Conservation (phyloP, 2,113 vertebrate genomes). For the Onychorhynchus coronatus region DNA sequence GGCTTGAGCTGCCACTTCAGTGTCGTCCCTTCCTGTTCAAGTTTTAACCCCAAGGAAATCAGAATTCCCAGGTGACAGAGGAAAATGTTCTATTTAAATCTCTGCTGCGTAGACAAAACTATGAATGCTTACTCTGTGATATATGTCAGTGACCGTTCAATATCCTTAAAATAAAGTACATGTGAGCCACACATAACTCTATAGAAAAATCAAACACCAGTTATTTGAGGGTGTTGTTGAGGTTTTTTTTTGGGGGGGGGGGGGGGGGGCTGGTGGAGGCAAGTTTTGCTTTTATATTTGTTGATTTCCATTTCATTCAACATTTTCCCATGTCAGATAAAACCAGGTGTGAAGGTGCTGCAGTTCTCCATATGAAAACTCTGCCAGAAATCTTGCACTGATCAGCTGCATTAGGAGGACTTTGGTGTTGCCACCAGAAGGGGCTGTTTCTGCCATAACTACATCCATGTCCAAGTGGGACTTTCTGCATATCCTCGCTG, state of each 20-base stretch:
- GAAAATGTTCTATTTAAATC: not conserved
- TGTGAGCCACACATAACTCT: not conserved
- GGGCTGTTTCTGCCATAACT: not conserved
- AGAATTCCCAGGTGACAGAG: not conserved
- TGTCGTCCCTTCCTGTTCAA: not conserved
- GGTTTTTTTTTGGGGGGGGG: not conserved
- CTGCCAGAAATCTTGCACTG: not conserved
- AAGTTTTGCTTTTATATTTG: not conserved
- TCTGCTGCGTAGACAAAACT: not conserved
- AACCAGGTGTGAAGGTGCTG: not conserved
- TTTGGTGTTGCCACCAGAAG: not conserved
- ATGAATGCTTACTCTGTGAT: not conserved
- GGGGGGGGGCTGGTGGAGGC: too few relatives aligned
- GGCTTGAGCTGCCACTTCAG: not conserved
- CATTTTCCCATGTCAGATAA: not conserved
- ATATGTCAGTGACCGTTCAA: not conserved
- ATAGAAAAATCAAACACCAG: not conserved
- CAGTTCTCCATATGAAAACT: not conserved
- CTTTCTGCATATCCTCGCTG: not conserved
- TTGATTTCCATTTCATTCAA: not conserved
- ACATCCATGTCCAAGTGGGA: not conserved
- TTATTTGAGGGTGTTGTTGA: not conserved
- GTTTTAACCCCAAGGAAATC: not conserved
- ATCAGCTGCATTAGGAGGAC: not conserved
- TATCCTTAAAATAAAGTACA: not conserved